A percentile compares a stretch with the other conserved stretches of the same genome.
phyloP scores from a whole-genome alignment of 2,113 vertebrate genomes.

The Aramus guarauna region DNA sequence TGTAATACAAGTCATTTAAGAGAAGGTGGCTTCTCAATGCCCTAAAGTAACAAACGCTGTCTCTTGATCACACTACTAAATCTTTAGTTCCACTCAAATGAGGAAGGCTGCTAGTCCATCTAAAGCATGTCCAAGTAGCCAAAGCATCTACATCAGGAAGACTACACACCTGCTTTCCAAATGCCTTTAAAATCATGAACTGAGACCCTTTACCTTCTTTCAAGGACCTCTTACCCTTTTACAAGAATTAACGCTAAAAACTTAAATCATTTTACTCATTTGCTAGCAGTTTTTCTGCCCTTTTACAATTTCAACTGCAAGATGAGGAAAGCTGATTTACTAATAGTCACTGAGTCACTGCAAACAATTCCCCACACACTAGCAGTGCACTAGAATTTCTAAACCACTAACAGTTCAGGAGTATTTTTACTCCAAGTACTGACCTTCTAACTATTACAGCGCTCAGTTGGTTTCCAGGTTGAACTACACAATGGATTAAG shows the following conservation, averaged over 20 bases:
- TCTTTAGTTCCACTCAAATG: not conserved
- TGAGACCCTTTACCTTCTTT: not conserved
- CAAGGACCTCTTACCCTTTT: not conserved
- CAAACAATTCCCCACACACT: not conserved
- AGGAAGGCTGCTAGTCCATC: not conserved
- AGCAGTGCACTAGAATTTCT: not conserved
- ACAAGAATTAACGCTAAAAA: not conserved
- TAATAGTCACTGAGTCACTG: not conserved
- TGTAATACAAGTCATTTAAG: not conserved
- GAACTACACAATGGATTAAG: not conserved
- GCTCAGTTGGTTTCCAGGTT: not conserved
- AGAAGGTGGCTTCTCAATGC: not conserved
- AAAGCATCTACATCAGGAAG: not conserved
- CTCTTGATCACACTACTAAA: not conserved
- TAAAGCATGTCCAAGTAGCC: not conserved
- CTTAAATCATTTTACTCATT: not conserved
- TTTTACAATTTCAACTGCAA: not conserved
- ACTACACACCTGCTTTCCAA: not conserved
- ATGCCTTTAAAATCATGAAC: not conserved
- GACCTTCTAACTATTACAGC: not conserved
- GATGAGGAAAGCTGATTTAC: not conserved
- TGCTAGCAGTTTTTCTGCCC: not conserved
- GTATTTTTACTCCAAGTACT: not conserved
- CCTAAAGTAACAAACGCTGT: not conserved
- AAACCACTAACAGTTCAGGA: fast-evolving